A percentile compares a stretch with the other conserved stretches of the same genome.
phyloP scores from a whole-genome alignment of 2,888 invertebrate species.

The Ophioninae sp. region DNA sequence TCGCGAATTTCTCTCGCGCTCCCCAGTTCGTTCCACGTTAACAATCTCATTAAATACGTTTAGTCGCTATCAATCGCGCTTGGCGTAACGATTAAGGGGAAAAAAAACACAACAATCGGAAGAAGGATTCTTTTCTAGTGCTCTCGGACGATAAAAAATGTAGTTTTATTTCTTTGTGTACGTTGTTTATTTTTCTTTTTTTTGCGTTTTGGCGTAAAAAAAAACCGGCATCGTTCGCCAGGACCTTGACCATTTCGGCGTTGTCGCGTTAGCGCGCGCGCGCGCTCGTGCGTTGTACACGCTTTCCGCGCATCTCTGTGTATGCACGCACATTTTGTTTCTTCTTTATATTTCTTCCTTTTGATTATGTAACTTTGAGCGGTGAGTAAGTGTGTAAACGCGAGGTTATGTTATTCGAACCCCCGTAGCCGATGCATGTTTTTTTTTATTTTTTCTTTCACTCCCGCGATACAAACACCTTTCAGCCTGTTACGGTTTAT shows the following conservation, averaged over 20 bases:
- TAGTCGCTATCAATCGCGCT: conserved; percentile 29
- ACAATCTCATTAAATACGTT: conserved; percentile 63
- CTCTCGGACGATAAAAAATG: conserved; percentile 10
- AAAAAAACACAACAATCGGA: conserved; percentile 1
- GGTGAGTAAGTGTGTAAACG: conserved; percentile 67
- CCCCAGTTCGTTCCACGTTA: conserved; percentile 70
- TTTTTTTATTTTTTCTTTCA: not conserved
- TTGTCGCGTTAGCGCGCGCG: conserved; percentile 43
- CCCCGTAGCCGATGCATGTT: conserved; percentile 53
- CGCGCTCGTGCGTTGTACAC: conserved; percentile 59
- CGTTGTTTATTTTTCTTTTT: conserved; percentile 49
- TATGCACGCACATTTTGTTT: conserved; percentile 18
- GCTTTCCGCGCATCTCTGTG: conserved; percentile 54
- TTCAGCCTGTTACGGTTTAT: not conserved
- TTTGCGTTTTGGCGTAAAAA: conserved; percentile 1
- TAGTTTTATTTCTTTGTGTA: conserved; percentile 37
- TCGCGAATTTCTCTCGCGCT: conserved; percentile 55
- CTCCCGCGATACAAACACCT: conserved; percentile 7
- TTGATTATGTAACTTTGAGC: conserved; percentile 76
- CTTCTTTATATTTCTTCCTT: conserved; percentile 34
- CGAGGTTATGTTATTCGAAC: conserved; percentile 77
- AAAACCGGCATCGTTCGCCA: conserved; percentile 47
- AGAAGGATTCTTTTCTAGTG: conserved; percentile 22
- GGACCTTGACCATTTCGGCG: conserved; percentile 52
- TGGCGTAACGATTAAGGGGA: conserved; percentile 26